Base-by-base conservation (phyloP, 2,888 invertebrate species). In the Latrodectus elegans region DNA sequence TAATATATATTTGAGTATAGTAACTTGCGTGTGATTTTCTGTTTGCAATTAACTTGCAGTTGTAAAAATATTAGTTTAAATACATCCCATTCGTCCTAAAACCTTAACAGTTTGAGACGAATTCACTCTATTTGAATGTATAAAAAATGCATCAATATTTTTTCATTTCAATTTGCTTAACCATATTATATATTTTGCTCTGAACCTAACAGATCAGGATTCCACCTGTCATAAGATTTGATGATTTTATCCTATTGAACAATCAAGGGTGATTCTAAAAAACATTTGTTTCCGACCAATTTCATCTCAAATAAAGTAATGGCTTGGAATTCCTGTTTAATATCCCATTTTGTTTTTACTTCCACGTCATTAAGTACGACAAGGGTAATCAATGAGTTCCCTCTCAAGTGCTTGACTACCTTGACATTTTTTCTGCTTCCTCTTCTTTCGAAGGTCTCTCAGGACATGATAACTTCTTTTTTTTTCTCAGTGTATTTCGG, bases 341-440 rank as follows among this genome's bases (percentile, higher is more conserved):
- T 82, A 82, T 74, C 82, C 82, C 67, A 73, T 87, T 87, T 73
- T 81, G 77, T 82, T 73, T 60, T 74, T 87, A 82, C 82, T 87
- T 87, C 87, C 87, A 82, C 82, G 68, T 82, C 87, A 87, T 87
- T 87, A 87, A 60, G 73, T 87, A 49, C 77, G 55, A 67, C 72
- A 74, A 17, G 68, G 71, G 73, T 79, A 88, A 88, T 88, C 87
- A 88, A 83, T 74, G 78, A 52, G 60, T 83, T 88, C 68, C 70
- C 85, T 79, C 79, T 84, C 52, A 71, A 77, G 72, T 84, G 72
- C 38, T 64, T 55, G 12, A 8, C 38, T 72, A 78, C 84, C 77
- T 83, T 84, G 77, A 73, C 72, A 72, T 8, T 51, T 53, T 53
- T 71, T 53, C 22, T 60, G 64, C 55, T 60, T 70, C 65, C 55